A percentile compares a stretch with the other conserved stretches of the same genome.
phyloP scores from a whole-genome alignment of 2,797 vertebrate genomes.

The Pseudochaenichthys georgianus region DNA sequence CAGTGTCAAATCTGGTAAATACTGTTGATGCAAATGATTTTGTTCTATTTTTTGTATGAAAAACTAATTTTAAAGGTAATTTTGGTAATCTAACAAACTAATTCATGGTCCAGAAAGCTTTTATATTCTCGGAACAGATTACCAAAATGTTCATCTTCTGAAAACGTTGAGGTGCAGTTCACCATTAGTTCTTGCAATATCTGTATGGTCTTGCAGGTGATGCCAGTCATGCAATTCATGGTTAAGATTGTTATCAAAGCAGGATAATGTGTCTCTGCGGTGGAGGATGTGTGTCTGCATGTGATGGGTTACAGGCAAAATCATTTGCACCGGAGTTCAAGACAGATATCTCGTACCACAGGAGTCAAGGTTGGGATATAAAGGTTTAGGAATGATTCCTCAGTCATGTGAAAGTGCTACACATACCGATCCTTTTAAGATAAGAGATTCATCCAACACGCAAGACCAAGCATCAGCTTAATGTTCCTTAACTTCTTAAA shows the following conservation, averaged over 20 bases:
- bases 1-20: too few relatives aligned
- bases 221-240: background rate
- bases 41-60: too few relatives aligned
- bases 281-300: conserved; percentile 7
- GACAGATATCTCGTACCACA: conserved; percentile 6
- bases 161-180: too few relatives aligned
- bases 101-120: too few relatives aligned
- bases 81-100: too few relatives aligned
- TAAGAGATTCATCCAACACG: background rate
- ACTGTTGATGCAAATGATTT: too few relatives aligned
- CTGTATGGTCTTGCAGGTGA: background rate
- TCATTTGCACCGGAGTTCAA: conserved; percentile 10
- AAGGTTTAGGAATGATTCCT: background rate
- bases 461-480: background rate
- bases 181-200: background rate
- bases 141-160: too few relatives aligned
- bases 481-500: background rate
- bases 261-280: background rate
- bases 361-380: background rate
- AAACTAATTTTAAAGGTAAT: too few relatives aligned
- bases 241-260: too few relatives aligned
- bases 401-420: conserved; percentile 28
- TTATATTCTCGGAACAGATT: too few relatives aligned
- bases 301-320: background rate
- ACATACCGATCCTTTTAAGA: too few relatives aligned